phyloP scores from a whole-genome alignment of 2,797 vertebrate genomes.

The Gambelia wislizenii region DNA sequence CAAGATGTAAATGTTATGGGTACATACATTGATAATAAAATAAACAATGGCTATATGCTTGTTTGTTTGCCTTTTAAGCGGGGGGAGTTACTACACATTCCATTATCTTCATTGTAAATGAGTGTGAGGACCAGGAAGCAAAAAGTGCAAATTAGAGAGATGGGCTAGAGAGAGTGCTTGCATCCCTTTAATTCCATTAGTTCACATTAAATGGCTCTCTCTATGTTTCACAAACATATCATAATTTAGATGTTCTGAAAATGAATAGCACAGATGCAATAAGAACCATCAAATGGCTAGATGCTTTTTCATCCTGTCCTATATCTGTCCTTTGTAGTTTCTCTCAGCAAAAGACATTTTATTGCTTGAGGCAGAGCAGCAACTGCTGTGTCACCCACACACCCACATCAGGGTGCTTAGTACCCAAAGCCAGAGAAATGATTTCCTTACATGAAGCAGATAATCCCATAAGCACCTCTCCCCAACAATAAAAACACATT shows the following conservation, averaged over 20 bases:
- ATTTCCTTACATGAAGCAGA: neutral
- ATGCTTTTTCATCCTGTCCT: neutral
- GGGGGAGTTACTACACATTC: neutral
- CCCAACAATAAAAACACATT: neutral
- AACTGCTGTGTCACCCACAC: neutral
- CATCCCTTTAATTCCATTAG: neutral
- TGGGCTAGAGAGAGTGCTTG: neutral
- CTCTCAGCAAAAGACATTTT: neutral
- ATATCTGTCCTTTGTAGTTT: neutral
- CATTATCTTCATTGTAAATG: neutral
- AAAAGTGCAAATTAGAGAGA: neutral
- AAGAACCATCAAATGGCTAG: too few relatives aligned
- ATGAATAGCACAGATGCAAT: neutral
- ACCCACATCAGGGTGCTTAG: neutral
- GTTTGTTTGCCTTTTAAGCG: neutral
- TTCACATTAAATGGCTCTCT: neutral
- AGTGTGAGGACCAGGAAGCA: neutral
- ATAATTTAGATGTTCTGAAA: neutral
- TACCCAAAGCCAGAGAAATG: neutral
- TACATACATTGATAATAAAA: neutral
- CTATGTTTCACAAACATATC: neutral
- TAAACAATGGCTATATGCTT: neutral
- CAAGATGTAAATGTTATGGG: neutral
- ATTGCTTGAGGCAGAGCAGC: neutral
- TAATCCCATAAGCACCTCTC: neutral